Percentiles rank a stretch among this genome's conserved stretches.
These are phyloP conservation scores for Pemphredon lugubris DNA, from an alignment of 2,888 invertebrate species.

Conservation along the genomic window DNA sequence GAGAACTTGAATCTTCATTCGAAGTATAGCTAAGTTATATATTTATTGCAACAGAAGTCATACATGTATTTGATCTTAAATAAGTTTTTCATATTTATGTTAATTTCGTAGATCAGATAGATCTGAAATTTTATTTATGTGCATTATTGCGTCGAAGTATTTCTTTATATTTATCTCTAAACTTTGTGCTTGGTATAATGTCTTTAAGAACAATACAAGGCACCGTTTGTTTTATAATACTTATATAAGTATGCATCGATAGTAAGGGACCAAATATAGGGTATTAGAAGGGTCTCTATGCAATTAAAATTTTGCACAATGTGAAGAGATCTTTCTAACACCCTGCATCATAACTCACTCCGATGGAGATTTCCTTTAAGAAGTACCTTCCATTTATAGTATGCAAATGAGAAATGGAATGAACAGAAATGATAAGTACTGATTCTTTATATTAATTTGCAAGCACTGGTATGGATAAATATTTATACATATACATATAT, in stretches of 20 bases:
- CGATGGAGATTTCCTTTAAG: no score
- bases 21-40: background rate
- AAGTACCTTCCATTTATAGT: no score
- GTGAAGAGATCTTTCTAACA: no score
- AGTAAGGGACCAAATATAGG: background rate
- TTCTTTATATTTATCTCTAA: background rate
- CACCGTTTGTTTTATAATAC: background rate
- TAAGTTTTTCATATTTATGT: background rate
- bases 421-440: background rate
- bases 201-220: background rate
- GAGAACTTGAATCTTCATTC: background rate
- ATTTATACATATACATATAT: background rate
- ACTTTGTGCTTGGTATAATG: constrained; percentile 3
- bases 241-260: background rate
- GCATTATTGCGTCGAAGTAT: background rate
- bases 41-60: constrained; percentile 3
- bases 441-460: no score
- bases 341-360: no score
- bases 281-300: no score
- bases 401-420: no score
- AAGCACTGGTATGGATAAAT: no score
- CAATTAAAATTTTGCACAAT: no score
- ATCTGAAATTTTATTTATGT: constrained; percentile 4
- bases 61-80: constrained; percentile 15
- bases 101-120: background rate